A percentile compares a stretch with the other conserved stretches of the same genome.
phyloP scores from a whole-genome alignment of 2,888 invertebrate species.

The Xiphydria camelus region DNA sequence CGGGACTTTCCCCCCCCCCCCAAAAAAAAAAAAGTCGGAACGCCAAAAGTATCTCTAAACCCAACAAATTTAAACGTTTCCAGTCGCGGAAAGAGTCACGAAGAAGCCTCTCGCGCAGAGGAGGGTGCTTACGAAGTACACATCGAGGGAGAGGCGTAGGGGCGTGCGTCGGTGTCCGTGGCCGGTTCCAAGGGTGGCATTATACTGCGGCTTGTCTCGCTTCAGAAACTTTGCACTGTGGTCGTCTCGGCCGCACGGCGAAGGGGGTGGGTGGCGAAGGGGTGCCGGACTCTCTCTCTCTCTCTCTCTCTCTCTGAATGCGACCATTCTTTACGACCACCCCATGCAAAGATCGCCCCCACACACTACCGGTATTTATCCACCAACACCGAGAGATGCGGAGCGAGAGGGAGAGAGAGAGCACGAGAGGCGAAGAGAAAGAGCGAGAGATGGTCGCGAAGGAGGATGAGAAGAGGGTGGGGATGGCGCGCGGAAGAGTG shows the following conservation, averaged over 20 bases:
- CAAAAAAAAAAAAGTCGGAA: too few species aligned
- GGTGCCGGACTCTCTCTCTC: conserved; percentile 27
- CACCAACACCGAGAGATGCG: conserved; percentile 31
- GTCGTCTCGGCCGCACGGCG: conserved; percentile 30
- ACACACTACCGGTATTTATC: conserved; percentile 45
- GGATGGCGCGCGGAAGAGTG: conserved; percentile 4
- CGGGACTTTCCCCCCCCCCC: too few species aligned
- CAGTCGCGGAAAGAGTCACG: too few species aligned
- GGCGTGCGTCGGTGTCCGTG: conserved; percentile 1
- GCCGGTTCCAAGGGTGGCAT: conserved; percentile 32
- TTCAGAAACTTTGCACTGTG: conserved; percentile 52
- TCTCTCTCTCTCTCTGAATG: too few species aligned
- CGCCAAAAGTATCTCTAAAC: too few species aligned
- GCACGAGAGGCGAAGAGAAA: conserved; percentile 23
- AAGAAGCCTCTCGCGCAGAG: too few species aligned
- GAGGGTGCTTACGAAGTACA: too few species aligned
- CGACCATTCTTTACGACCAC: conserved; percentile 50
- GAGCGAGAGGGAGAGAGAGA: conserved; percentile 13
- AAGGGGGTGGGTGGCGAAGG: conserved; percentile 13
- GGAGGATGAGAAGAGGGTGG: neutral
- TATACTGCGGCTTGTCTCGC: conserved; percentile 53
- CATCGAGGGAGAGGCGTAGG: conserved; percentile 4
- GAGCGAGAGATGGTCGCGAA: conserved; percentile 8
- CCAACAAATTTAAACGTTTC: too few species aligned
- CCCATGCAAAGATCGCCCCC: conserved; percentile 48